Evolutionary conservation across 92 coral and sea anemone genomes (phyloP), one percentile per base, ranked within the genome.

Genomic region (Epizoanthus ramosus): DNA sequence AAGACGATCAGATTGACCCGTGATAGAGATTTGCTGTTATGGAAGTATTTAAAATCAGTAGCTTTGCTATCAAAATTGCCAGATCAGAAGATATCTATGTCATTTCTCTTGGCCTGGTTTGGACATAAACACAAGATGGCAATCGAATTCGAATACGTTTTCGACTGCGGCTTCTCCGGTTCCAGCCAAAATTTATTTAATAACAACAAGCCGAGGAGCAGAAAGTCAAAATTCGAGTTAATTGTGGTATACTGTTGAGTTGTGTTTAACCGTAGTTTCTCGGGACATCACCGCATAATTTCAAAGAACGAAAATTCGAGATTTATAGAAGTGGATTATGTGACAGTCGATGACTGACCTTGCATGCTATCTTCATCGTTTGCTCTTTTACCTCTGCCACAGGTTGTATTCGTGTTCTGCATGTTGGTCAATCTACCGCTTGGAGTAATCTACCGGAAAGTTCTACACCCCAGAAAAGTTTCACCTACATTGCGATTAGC

Each of bases 351-450:
- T 25, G 43, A 31, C 59, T 57, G 67, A 74, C 63, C 80, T 74
- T 54, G 45, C 31, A 0, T 28, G 31, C 31, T 28, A 28, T 2
- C 8, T 12, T 56, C 22, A 39, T 0, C 24, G 12, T 71, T 71
- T 71, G 75, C 54, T 71, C 54, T 71, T 71, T n/a, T 61, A 33
- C 69, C 57, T 4, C n/a, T 67, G 41, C 59, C 71, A 19, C 65
- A 91, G 95, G 85, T 91, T 35, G 83, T 77, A 33, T 87, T 91
- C 47, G 63, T 89, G 4, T 68, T 89, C n/a, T 89, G 93, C 33
- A 85, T 94, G 91, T 21, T 89, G 18, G 67, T 83, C 9, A 88
- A 71, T 39, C 76, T 94, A 33, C 86, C 91, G 3, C 86, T 94
- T 60, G 95, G 95, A 33, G 87, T 87, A 5, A 35, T 92, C 2